Evolutionary conservation across 2,797 vertebrate genomes (phyloP).

Genomic region (Streptopelia turtur): DNA sequence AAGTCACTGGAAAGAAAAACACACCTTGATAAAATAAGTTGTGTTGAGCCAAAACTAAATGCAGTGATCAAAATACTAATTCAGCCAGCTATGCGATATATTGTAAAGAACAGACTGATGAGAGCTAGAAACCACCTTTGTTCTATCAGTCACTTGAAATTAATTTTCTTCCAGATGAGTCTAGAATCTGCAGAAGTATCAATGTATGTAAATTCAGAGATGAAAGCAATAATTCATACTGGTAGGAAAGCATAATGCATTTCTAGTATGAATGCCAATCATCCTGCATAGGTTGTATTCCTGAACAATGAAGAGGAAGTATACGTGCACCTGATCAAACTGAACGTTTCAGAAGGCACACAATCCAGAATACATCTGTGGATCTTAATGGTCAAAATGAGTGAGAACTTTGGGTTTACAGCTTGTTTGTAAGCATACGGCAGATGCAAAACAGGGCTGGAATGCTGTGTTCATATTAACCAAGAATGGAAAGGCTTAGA

Average conservation of each 20-base stretch:
- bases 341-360: not conserved
- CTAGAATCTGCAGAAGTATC: slow-evolving; percentile 33
- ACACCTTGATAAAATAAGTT: not conserved
- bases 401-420: not conserved
- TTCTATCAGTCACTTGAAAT: slow-evolving; percentile 2
- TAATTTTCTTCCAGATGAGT: slow-evolving; percentile 10
- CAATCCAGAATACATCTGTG: not conserved
- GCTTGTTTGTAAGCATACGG: not conserved
- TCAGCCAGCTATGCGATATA: not conserved
- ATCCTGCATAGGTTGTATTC: not conserved
- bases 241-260: slow-evolving; percentile 35
- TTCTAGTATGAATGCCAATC: slow-evolving; percentile 28
- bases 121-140: slow-evolving; percentile 35
- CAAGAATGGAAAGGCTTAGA: not conserved
- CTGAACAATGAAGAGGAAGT: not conserved
- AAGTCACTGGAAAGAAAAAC: not conserved
- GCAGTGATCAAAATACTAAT: slow-evolving; percentile 17
- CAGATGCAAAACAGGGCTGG: not conserved
- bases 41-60: not conserved
- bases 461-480: not conserved
- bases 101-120: not conserved
- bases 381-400: not conserved
- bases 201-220: slow-evolving; percentile 45
- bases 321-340: not conserved
- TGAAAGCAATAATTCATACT: slow-evolving; percentile 49